Evolutionary conservation across 2,888 invertebrate species (phyloP), one percentile per base, ranked within the genome.

Genomic region (Pseudococcus jackbeardsleyi): DNA sequence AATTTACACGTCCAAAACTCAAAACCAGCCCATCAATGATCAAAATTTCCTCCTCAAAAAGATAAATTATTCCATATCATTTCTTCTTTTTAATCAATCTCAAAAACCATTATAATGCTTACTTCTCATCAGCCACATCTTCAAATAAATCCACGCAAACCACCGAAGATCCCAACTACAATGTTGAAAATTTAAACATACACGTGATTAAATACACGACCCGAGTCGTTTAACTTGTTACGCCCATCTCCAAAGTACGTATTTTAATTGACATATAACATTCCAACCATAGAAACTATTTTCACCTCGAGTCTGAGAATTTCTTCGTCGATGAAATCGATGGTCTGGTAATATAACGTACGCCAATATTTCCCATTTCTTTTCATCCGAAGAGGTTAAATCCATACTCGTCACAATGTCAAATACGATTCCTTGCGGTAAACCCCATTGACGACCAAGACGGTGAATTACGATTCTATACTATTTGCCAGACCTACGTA

Each of bases 181-280:
- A 42, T 42, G 42, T 42, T 9, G 42, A 42, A 42, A 42, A 42
- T 42, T 42, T 5, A 42, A 9, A 50, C 54, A 15, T 5, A n/a
- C 8, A 54, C 54, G 33, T 33, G 72, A 72, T 72, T 33, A 72
- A 72, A 33, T 72, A 9, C 26, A 68, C 26, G 26, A n/a, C 8
- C 15, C 39, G 0, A 46, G 79, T 46, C 79, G 19, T 46, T 82
- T 82, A n/a, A 82, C n/a, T 17, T 19, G 79, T 82, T 46, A 82
- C 79, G 79, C 79, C 79, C 79, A 82, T 46, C 46, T 46, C 7
- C 33, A 46, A 26, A 19, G 42, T 11, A n/a, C 12, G 19, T 2
- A 19, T 82, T 82, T 82, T 46, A 46, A 82, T 82, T 82, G 79
- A 82, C 79, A 82, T 46, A 46, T 82, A 82, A 82, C 79, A 82